Evolutionary conservation across 2,888 invertebrate genomes (phyloP), one percentile per base, ranked within the genome.

Genomic region (Alviniconcha strummeri): DNA sequence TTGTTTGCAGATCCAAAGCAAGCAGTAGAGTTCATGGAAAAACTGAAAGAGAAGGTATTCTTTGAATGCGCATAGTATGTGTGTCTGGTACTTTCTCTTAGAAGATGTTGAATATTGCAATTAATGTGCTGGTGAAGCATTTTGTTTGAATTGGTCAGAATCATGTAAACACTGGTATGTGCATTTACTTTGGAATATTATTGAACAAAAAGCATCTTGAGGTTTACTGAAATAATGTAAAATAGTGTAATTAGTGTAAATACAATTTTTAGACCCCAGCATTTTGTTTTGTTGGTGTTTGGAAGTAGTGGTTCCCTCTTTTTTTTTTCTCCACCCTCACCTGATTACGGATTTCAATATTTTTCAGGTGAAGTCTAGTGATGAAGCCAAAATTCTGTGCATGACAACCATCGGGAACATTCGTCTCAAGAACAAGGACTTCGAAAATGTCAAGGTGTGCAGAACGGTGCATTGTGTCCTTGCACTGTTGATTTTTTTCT

Each of bases 21-120:
- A 89, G 97, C 98, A 0, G 95, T 98, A 64, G 95, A 96, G 13
- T 99, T 99, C 94, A 94, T 99, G 78, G 96, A 97, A 91, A 97
- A 97, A 93, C 96, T 97, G 56, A 97, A 97, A 92, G 95, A 96
- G 0, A 98, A 98, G 94, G 97, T 98, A 19, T 87, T 69, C 15
- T 17, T 15, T 13, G 6, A 6, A 2, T 5, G n/a, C 1, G 69
- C n/a, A 69, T 69, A 2, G 71, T 71, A n/a, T 71, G 71, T 71
- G 5, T 71, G 71, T n/a, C 4, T 11, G 17, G 15, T 64, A 15
- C 17, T 64, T 64, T 64, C 36, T 36, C 36, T 36, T 36, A 36
- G 36, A 36, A 36, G 3, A 0, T 36, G 36, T 36, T 36, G 36
- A 36, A 36, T 36, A 36, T 0, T 36, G 36, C 36, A 36, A 36